A percentile compares a stretch with the other conserved stretches of the same genome.
Conservation (phyloP, 2,113 vertebrate genomes). For the Muntiacus reevesi region DNA sequence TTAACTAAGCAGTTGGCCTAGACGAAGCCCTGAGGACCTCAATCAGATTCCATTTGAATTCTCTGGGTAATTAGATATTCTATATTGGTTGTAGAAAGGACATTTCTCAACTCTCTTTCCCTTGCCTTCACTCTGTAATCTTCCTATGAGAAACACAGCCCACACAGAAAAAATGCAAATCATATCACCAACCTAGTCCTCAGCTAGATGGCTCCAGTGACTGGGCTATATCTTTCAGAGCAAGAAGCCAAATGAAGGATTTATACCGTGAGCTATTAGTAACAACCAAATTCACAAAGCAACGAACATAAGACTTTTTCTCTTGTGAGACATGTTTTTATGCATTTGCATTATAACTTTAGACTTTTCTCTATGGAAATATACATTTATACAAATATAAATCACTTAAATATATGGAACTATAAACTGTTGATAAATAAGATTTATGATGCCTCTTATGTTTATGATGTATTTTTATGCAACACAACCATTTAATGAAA, state of each 20-base stretch:
- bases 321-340: neutral
- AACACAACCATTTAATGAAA: slow-evolving; percentile 77
- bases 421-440: slow-evolving; percentile 57
- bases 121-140: neutral
- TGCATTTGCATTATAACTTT: slow-evolving; percentile 12
- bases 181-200: neutral
- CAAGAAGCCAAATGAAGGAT: neutral
- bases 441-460: slow-evolving; percentile 74
- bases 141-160: neutral
- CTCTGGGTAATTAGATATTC: slow-evolving; percentile 33
- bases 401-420: slow-evolving; percentile 51
- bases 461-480: slow-evolving; percentile 71
- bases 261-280: neutral
- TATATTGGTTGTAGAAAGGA: neutral
- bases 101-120: neutral
- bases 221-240: neutral
- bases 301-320: neutral
- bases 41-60: slow-evolving; percentile 32
- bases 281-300: neutral
- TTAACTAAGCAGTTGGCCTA: slow-evolving; percentile 30
- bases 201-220: neutral
- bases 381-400: slow-evolving; percentile 65
- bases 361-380: slow-evolving; percentile 21
- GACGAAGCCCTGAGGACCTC: neutral
- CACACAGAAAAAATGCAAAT: neutral